phyloP scores from a whole-genome alignment of 1,140 invertebrate genomes.

The Vanessa atalanta region DNA sequence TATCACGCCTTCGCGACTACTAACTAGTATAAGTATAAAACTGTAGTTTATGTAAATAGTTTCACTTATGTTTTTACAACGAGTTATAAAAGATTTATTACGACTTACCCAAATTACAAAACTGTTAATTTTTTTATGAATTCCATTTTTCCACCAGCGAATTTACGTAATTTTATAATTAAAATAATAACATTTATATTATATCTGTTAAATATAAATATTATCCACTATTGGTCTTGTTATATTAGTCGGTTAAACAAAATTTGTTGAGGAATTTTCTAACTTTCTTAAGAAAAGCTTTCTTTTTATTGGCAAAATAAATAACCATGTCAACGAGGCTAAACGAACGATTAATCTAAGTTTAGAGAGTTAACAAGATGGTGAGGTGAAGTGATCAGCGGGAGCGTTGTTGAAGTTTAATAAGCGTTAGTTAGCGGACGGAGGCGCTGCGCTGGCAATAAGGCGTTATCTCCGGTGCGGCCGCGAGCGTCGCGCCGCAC shows the following conservation, averaged over 20 bases:
- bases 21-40: background rate
- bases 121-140: no score
- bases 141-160: no score
- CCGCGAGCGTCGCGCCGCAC: slow-evolving; percentile 37
- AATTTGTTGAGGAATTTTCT: background rate
- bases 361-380: slow-evolving; percentile 77
- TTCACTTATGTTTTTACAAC: background rate
- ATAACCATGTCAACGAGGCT: slow-evolving; percentile 53
- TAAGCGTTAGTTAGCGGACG: slow-evolving; percentile 77
- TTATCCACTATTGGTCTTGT: background rate
- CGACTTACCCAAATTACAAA: no score
- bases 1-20: slow-evolving; percentile 40
- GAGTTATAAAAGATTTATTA: background rate
- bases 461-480: slow-evolving; percentile 74
- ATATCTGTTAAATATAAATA: background rate
- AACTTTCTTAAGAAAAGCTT: slow-evolving; percentile 23
- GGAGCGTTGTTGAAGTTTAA: slow-evolving; percentile 78
- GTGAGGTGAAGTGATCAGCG: slow-evolving; percentile 79
- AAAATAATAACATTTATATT: no score
- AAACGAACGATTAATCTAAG: slow-evolving; percentile 76
- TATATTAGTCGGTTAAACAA: background rate
- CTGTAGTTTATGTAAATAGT: slow-evolving; percentile 8
- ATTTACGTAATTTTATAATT: no score
- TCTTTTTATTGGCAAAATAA: slow-evolving; percentile 58
- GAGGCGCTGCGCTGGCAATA: slow-evolving; percentile 68